Percentiles rank a stretch among this genome's conserved stretches.
Conservation (phyloP, 2,797 vertebrate species). For the Calcarius lapponicus region DNA sequence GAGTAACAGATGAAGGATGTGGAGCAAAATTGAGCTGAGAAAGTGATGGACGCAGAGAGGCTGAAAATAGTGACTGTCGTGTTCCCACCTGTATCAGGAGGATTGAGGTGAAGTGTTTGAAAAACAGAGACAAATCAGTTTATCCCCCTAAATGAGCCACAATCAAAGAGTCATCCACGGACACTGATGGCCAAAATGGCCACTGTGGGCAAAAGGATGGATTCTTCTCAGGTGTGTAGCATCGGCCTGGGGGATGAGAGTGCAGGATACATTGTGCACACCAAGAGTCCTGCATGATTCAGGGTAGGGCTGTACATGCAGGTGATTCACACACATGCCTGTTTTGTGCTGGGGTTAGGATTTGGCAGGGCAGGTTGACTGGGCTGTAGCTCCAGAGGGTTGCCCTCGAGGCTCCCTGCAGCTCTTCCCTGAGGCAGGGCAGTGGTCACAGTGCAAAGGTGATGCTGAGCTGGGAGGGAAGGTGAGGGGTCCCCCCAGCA, state of each 20-base stretch:
- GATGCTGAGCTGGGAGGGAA: neutral
- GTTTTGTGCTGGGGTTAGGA: accelerated
- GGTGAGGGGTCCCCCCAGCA: neutral
- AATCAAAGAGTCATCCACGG: neutral
- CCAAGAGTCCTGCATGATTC: neutral
- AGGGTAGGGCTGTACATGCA: neutral
- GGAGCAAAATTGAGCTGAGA: neutral
- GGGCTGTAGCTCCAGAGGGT: neutral
- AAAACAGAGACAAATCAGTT: neutral
- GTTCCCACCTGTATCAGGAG: neutral
- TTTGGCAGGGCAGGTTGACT: neutral
- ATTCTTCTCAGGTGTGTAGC: neutral
- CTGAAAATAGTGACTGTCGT: neutral
- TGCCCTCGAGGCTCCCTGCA: neutral
- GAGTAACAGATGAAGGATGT: neutral
- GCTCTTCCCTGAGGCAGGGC: neutral
- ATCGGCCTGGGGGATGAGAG: neutral
- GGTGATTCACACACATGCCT: neutral
- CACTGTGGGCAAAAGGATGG: neutral
- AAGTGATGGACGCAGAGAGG: neutral
- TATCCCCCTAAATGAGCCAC: neutral
- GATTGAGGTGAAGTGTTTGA: neutral
- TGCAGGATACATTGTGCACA: accelerated
- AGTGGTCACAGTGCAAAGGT: neutral
- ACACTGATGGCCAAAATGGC: neutral